A percentile compares a stretch with the other conserved stretches of the same genome.
phyloP scores from a whole-genome alignment of 2,888 invertebrate genomes.

The Sthenelais limicola region DNA sequence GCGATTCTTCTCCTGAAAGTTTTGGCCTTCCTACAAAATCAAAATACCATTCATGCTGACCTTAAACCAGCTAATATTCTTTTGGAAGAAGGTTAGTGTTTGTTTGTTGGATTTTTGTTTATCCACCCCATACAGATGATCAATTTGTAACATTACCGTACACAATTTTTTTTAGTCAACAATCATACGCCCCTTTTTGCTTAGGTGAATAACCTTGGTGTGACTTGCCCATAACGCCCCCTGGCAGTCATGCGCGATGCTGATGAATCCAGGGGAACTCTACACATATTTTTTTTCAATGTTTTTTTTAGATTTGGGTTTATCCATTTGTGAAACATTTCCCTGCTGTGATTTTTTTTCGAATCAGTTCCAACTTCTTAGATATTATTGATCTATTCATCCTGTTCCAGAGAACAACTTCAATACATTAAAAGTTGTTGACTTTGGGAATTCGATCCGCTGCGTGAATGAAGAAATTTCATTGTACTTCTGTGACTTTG shows the following conservation, averaged over 20 bases:
- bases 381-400: neutral
- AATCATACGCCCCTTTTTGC: too few species aligned
- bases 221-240: too few species aligned
- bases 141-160: too few species aligned
- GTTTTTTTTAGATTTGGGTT: neutral
- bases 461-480: conserved; percentile 64
- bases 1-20: conserved; percentile 59
- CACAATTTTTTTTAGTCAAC: too few species aligned
- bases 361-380: too few species aligned
- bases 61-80: conserved; percentile 69
- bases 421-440: conserved; percentile 60
- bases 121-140: too few species aligned
- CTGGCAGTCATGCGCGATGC: too few species aligned
- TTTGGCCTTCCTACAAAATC: conserved; percentile 63
- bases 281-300: neutral
- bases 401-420: conserved; percentile 58
- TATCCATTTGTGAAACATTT: too few species aligned
- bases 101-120: too few species aligned
- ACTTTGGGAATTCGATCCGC: conserved; percentile 68
- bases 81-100: conserved; percentile 57
- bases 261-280: too few species aligned
- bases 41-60: conserved; percentile 68
- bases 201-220: too few species aligned
- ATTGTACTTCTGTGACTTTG: conserved; percentile 67
- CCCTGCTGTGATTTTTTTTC: too few species aligned